Evolutionary conservation across 1,140 invertebrate genomes (phyloP).

Genomic region (Hycleus cichorii): DNA sequence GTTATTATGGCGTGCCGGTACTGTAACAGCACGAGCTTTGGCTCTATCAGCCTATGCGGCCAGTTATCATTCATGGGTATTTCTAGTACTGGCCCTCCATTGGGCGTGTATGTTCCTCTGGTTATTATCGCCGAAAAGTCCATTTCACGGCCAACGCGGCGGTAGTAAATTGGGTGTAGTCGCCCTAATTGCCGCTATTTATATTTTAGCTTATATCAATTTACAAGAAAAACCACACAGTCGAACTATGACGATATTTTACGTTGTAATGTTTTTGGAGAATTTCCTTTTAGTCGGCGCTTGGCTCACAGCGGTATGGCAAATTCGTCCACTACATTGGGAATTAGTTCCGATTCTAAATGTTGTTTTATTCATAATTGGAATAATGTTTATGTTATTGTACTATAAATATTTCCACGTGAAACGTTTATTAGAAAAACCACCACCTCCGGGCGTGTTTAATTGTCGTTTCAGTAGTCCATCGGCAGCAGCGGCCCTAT

Average conservation of each 20-base stretch:
- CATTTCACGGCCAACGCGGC: constrained; percentile 68
- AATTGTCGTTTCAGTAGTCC: constrained; percentile 78
- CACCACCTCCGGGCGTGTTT: constrained; percentile 72
- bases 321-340: constrained; percentile 33
- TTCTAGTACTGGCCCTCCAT: constrained; percentile 66
- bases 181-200: constrained; percentile 74
- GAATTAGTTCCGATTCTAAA: constrained; percentile 49
- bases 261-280: constrained; percentile 86
- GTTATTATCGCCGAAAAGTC: constrained; percentile 74
- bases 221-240: constrained; percentile 55
- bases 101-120: constrained; percentile 63
- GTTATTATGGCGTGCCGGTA: constrained; percentile 78
- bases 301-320: constrained; percentile 53
- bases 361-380: constrained; percentile 56
- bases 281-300: constrained; percentile 66
- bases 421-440: constrained; percentile 43
- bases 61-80: constrained; percentile 74
- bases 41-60: constrained; percentile 80
- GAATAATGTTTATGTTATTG: constrained; percentile 76
- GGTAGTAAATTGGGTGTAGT: constrained; percentile 56
- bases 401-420: constrained; percentile 77
- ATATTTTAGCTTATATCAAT: constrained; percentile 87
- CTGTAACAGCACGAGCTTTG: constrained; percentile 71
- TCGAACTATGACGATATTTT: constrained; percentile 62
- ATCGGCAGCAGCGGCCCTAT: constrained; percentile 35